phyloP scores from a whole-genome alignment of 1,140 invertebrate species.

The Drosophila asahinai region DNA sequence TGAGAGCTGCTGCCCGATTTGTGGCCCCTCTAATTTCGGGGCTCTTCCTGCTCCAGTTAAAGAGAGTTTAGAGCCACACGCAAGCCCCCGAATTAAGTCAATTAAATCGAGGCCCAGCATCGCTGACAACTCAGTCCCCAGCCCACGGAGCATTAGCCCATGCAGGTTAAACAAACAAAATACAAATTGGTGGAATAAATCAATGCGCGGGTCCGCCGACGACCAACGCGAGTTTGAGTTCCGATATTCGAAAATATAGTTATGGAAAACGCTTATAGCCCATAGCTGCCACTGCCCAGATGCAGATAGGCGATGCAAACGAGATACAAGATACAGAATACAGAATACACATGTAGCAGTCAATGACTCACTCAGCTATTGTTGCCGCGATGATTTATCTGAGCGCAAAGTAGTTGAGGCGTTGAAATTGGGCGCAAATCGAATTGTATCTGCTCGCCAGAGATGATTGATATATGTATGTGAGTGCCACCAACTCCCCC shows the following conservation, averaged over 20 bases:
- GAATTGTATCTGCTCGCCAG: conserved; percentile 59
- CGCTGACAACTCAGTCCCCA: conserved; percentile 37
- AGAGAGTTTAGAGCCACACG: conserved; percentile 62
- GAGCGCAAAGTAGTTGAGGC: conserved; percentile 72
- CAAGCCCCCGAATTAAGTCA: conserved; percentile 68
- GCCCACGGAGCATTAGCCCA: conserved; percentile 24
- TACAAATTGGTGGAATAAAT: conserved; percentile 46
- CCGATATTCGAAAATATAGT: conserved; percentile 73
- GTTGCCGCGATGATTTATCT: conserved; percentile 65
- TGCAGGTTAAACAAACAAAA: conserved; percentile 34
- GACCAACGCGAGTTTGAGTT: conserved; percentile 61
- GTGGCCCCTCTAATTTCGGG: conserved; percentile 51
- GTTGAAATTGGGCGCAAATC: conserved; percentile 83
- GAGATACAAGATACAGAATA: conserved; percentile 65
- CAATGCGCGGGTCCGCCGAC: conserved; percentile 39
- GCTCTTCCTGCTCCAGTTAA: conserved; percentile 76
- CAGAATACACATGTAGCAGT: conserved; percentile 75
- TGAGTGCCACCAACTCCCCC: not conserved
- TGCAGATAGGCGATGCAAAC: conserved; percentile 47
- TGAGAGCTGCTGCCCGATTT: conserved; percentile 52
- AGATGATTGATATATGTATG: conserved; percentile 34
- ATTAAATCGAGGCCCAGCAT: conserved; percentile 32
- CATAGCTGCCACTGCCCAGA: conserved; percentile 47
- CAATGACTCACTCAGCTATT: conserved; percentile 71
- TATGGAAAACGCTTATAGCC: conserved; percentile 62